Percentiles rank a stretch among this genome's conserved stretches.
These are phyloP conservation scores for Embidobia sp. DNA, from an alignment of 2,888 invertebrate genomes.

Conservation along the genomic window DNA sequence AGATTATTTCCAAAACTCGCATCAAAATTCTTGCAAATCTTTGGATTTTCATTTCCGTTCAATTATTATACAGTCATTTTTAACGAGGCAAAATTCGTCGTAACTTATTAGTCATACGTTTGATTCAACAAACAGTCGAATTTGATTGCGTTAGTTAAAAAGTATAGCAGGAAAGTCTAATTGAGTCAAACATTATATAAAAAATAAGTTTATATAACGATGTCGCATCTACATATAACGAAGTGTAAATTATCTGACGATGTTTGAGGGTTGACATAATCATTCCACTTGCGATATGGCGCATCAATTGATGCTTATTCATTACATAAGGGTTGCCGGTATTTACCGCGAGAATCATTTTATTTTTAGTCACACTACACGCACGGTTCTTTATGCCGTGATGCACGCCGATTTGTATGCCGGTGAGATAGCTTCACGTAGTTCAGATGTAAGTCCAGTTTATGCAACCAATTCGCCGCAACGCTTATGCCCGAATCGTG, in stretches of 20 bases:
- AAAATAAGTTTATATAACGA: not conserved
- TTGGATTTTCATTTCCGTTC: no score
- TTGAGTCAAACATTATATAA: not conserved
- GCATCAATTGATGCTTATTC: conserved; percentile 75
- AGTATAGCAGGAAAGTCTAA: no score
- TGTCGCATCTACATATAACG: not conserved
- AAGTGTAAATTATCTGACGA: conserved; percentile 28
- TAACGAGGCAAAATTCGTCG: no score
- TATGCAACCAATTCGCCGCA: conserved; percentile 50
- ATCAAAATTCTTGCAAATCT: no score
- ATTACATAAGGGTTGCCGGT: conserved; percentile 77
- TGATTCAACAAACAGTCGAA: not conserved
- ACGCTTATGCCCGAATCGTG: not conserved
- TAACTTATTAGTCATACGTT: no score
- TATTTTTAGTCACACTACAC: conserved; percentile 72
- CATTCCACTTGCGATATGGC: conserved; percentile 47
- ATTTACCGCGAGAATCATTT: conserved; percentile 72
- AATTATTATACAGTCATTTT: no score
- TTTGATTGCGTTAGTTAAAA: not conserved
- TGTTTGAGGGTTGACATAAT: conserved; percentile 44
- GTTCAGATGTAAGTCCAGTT: conserved; percentile 36
- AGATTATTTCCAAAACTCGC: no score
- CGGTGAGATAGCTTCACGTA: conserved; percentile 44
- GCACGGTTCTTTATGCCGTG: conserved; percentile 58
- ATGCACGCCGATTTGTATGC: conserved; percentile 59